Evolutionary conservation across 2,797 vertebrate genomes (phyloP), one percentile per base, ranked within the genome.

Genomic region (Tenualosa ilisha): DNA sequence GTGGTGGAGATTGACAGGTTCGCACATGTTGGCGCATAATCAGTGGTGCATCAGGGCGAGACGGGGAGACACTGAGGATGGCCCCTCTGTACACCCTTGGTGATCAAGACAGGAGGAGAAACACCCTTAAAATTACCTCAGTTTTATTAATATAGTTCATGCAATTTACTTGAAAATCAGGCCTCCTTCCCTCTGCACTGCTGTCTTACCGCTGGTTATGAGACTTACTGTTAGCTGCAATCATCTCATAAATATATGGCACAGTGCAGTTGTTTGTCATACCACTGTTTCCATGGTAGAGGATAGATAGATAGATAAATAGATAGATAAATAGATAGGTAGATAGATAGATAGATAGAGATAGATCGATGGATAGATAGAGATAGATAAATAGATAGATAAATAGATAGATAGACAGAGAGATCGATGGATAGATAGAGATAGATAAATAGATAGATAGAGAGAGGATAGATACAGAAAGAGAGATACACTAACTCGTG

Each of bases 1-100:
- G 93, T 92, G 91, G 86, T 91, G 91, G 81, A 88, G 88, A 89
- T 87, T 85, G 85, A 90, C 86, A 86, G 84, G 82, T 84, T 86
- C 82, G 85, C 84, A 88, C 84, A 85, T 86, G 91, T 83, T 24
- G 50, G 13, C 17, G 40, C 84, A 86, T 85, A 88, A 88, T 85
- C 85, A 13, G 13, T 40, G 56, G 12, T 8, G 24, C 31, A 15
- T 37, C 26, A 8, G 51, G 31, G 61, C 1, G 61, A 65, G 59
- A 17, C 26, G 37, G 11, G 31, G 12, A 13, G 26, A 31, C 15
- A 43, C 68, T 6, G 15, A 37, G 15, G 68, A 75, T 37, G 68
- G 26, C 15, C 37, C 15, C 68, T 37, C 11, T 15, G 37, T 17
- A 8, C 68, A 75, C 68, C 37, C 68, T 75, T 4, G 37, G 68